These are phyloP conservation scores for Aurelia aurita DNA, from an alignment of 30 jellyfish, hydroid and myxozoan genomes.

Conservation along the genomic window DNA sequence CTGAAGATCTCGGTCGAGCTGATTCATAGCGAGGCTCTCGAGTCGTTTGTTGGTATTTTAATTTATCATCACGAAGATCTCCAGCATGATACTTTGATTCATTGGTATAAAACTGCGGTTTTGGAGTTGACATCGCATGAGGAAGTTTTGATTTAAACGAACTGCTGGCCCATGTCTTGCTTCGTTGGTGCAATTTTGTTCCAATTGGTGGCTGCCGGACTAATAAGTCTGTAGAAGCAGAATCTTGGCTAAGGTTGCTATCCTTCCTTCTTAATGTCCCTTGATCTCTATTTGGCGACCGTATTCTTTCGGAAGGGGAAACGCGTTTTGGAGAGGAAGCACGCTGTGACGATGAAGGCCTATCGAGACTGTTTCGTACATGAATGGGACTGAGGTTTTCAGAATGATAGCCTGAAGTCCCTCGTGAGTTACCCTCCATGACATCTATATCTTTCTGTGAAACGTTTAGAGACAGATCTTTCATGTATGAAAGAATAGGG, in stretches of 20 bases:
- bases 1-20: slow-evolving; percentile 7
- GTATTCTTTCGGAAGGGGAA: slow-evolving; percentile 2
- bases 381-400: slow-evolving; percentile 30
- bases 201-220: slow-evolving; percentile 79
- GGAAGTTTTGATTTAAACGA: background rate
- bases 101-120: background rate
- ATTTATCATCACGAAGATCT: background rate
- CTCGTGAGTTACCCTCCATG: slow-evolving; percentile 50
- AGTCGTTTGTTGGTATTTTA: background rate
- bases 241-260: slow-evolving; percentile 37
- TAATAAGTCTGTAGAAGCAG: slow-evolving; percentile 50
- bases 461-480: background rate
- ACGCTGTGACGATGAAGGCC: background rate
- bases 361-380: background rate
- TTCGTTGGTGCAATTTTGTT: slow-evolving; percentile 69
- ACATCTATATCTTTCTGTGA: background rate
- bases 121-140: slow-evolving; percentile 57
- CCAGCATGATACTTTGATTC: background rate
- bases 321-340: slow-evolving; percentile 3
- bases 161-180: slow-evolving; percentile 75
- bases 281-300: background rate
- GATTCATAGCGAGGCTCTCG: background rate
- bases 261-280: slow-evolving; percentile 15
- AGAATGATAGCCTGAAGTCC: slow-evolving; percentile 78
- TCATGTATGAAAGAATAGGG: background rate